phyloP scores from a whole-genome alignment of 2,113 vertebrate species.

The Eclectus roratus region DNA sequence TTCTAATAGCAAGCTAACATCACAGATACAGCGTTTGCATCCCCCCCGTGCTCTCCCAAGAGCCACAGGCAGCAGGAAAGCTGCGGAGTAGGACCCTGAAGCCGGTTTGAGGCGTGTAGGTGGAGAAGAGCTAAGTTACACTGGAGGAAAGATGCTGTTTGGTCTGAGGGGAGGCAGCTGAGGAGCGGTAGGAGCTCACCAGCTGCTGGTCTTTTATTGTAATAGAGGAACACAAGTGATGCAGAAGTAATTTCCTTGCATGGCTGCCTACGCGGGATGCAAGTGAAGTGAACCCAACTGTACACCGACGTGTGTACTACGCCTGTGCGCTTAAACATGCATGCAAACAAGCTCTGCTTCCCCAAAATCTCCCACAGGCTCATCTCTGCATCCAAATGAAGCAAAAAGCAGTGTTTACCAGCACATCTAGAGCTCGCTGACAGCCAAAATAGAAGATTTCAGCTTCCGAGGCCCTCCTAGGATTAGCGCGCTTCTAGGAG shows the following conservation, averaged over 20 bases:
- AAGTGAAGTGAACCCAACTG: conserved; percentile 43
- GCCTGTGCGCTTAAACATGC: conserved; percentile 6
- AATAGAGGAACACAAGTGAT: background rate
- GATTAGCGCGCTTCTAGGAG: background rate
- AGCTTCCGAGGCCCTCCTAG: background rate
- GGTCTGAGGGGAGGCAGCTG: background rate
- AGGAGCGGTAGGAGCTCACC: background rate
- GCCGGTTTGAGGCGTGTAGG: background rate
- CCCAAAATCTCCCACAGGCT: conserved; percentile 35
- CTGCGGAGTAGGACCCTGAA: background rate
- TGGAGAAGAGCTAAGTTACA: background rate
- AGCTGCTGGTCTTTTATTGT: conserved; percentile 30
- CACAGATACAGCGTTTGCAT: rapidly evolving
- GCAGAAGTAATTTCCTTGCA: conserved; percentile 56
- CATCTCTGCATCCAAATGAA: conserved; percentile 59
- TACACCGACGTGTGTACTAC: background rate
- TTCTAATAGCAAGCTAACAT: background rate
- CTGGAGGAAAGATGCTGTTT: background rate
- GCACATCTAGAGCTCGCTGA: background rate
- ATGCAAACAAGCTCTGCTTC: conserved; percentile 62
- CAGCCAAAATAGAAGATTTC: conserved; percentile 41
- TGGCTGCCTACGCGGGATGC: conserved; percentile 36
- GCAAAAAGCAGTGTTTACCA: conserved; percentile 30
- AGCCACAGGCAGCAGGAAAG: background rate
- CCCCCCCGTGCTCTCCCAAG: background rate